These are phyloP conservation scores for Pogoniulus pusillus DNA, from an alignment of 2,797 vertebrate genomes.

Conservation along the genomic window DNA sequence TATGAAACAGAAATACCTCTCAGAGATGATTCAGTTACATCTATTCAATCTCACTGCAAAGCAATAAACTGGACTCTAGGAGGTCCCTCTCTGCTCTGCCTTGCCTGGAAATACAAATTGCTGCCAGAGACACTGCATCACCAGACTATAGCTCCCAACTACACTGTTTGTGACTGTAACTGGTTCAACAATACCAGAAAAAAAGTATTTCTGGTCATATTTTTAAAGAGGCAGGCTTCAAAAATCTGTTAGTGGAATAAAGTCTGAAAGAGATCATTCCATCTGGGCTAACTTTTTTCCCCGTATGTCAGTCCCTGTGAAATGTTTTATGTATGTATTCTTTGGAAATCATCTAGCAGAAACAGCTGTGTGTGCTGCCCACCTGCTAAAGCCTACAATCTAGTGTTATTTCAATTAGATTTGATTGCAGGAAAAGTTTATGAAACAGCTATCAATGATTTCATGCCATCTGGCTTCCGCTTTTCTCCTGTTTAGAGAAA, in stretches of 20 bases:
- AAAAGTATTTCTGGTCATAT: not conserved
- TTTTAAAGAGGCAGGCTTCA: constrained; percentile 44
- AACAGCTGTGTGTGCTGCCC: constrained; percentile 69
- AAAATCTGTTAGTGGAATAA: constrained; percentile 45
- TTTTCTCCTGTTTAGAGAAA: constrained; percentile 64
- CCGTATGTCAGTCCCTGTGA: constrained; percentile 46
- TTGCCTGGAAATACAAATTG: not conserved
- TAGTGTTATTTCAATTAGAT: constrained; percentile 73
- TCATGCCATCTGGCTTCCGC: constrained; percentile 71
- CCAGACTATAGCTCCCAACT: not conserved
- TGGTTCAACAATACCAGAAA: constrained; percentile 13
- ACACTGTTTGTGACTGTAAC: not conserved
- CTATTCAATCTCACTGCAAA: not conserved
- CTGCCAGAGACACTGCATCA: not conserved
- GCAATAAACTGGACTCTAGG: not conserved
- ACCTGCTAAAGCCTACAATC: constrained; percentile 72
- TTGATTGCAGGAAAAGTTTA: constrained; percentile 74
- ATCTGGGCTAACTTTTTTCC: constrained; percentile 59
- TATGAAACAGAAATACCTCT: not conserved
- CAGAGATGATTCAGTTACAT: not conserved
- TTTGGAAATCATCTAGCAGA: constrained; percentile 68
- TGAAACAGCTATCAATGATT: constrained; percentile 70
- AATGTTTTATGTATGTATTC: constrained; percentile 67
- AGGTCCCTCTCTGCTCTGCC: not conserved
- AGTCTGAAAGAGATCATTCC: constrained; percentile 50